These are phyloP conservation scores for Sus scrofa DNA, from an alignment of 2,113 vertebrate species.

Conservation along the genomic window T2T-Sscrofa CM000819.6:137835001-137835500, in stretches of 20 bases:
- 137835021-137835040: fast-evolving
- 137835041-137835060: neutral
- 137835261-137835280: no score
- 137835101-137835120: neutral
- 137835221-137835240: no score
- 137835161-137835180: neutral
- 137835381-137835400: neutral
- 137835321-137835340: neutral
- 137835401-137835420: neutral
- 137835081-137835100: neutral
- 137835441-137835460: neutral
- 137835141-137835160: neutral
- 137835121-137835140: neutral
- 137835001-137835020: neutral
- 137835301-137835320: no score
- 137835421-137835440: fast-evolving
- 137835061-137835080: no score
- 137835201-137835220: no score
- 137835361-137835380: neutral
- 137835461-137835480: neutral
- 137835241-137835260: no score
- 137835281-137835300: no score
- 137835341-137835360: neutral
- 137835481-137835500: conserved; percentile 35
- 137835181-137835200: no score